Percentiles rank a stretch among this genome's conserved stretches.
These are phyloP conservation scores for Aplodontia rufa DNA, from an alignment of 2,113 vertebrate genomes.

Conservation along the genomic window DNA sequence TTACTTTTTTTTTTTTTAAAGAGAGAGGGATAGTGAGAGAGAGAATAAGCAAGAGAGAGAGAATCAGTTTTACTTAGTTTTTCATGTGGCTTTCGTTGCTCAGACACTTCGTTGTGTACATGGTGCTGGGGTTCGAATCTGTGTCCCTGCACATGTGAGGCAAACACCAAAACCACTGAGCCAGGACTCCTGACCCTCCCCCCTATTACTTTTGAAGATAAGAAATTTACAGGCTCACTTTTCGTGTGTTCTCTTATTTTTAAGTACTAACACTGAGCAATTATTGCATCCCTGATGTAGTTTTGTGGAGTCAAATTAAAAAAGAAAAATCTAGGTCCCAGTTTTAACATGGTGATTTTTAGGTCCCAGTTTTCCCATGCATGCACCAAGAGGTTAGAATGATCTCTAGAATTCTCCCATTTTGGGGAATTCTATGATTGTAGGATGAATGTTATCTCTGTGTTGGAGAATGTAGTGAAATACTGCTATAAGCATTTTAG, in stretches of 20 bases:
- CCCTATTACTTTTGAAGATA: conserved; percentile 6
- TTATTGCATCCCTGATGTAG: not conserved
- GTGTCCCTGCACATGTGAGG: too few relatives aligned
- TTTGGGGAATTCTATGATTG: not conserved
- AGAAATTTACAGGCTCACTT: not conserved
- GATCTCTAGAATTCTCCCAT: not conserved
- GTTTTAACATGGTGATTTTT: not conserved
- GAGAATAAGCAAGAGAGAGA: too few relatives aligned
- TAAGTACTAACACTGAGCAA: not conserved
- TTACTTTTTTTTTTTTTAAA: conserved; percentile 63
- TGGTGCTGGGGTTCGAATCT: too few relatives aligned
- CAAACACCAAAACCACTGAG: too few relatives aligned
- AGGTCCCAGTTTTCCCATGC: not conserved
- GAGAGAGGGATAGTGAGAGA: too few relatives aligned
- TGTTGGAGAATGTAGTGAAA: not conserved
- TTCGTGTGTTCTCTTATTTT: not conserved
- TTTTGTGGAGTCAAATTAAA: not conserved
- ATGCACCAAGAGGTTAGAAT: not conserved
- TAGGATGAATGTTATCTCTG: not conserved
- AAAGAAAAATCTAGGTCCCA: not conserved
- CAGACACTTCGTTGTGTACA: too few relatives aligned
- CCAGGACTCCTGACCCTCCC: too few relatives aligned
- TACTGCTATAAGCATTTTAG: not conserved
- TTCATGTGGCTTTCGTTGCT: too few relatives aligned
- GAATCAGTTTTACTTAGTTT: too few relatives aligned